Base-by-base conservation (phyloP, 2,888 invertebrate genomes). In the Rhagonycha fulva region DNA sequence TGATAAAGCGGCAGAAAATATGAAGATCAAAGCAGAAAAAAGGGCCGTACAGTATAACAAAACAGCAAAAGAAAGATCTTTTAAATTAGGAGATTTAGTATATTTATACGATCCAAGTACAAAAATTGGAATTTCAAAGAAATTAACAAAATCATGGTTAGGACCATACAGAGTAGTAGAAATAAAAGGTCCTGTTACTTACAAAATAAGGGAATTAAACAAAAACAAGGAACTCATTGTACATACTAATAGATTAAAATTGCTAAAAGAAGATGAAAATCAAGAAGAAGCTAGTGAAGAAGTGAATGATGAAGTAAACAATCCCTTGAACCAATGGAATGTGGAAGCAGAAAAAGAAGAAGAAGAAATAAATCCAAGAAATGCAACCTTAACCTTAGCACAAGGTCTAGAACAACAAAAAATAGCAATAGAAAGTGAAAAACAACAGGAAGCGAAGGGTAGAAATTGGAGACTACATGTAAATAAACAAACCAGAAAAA, bases 131-230 rank as follows among this genome's bases (percentile, higher is more conserved):
- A 24, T 69, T n/a, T 68, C 66, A 28, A 72, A 72, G n/a, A 75
- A 77, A 69, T 67, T 78, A 24, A 12, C 12, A 23, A 70, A 72
- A 47, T 30, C 68, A 14, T 78, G 77, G 75, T 9, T 72, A 62
- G 79, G 79, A 23, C 79, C 79, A 3, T 77, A 30, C 61, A 75
- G 75, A 23, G 23, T 80, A 60, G 70, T 74, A 62, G 68, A 76
- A 62, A 60, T 75, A 12, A 66, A 66, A 60, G 70, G 77, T 19
- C 73, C 68, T 2, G 71, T 72, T 11, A 75, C 72, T 14, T 60
- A 68, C 9, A 32, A 68, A 74, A 76, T 76, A 1, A 60, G 14
- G 28, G 68, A 74, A 61, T 5, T 76, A 1, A 7, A 69, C 7
- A 32, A 60, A 12, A 70, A 47, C 26, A 74, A 74, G 30, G 75